Evolutionary conservation across 1,140 invertebrate genomes (phyloP), one percentile per base, ranked within the genome.

Genomic region (Aphidius gifuensis): DNA sequence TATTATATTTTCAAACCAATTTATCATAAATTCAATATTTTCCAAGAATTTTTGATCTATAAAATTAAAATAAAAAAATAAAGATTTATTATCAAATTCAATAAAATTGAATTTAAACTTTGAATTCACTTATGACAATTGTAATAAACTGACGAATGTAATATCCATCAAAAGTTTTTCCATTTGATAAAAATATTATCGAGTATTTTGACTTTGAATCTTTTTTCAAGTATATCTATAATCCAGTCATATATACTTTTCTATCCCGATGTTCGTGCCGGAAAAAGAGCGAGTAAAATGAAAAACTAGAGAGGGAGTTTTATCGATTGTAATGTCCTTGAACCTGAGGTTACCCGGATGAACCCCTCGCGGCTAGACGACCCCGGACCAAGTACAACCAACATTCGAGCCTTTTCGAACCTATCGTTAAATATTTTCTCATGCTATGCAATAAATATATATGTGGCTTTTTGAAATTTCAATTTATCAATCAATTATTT

Each of bases 281-380:
- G 23, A 32, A 32, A 32, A 32, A 32, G 23, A 32, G 23, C 23
- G 4, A 32, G 23, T 58, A 57, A 38, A 48, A 5, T 50, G 39
- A 55, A 55, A 55, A 3, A 11, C 4, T n/a, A 48, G 49, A 16
- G 51, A 59, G 59, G 46, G 48, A 51, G 61, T 60, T 59, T 60
- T 66, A 66, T 66, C 64, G 64, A 66, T 60, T 60, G 64, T 16
- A 9, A 60, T 66, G 64, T 66, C 64, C 64, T 66, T 66, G 64
- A 66, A 66, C 64, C 64, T 66, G 64, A 66, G 4, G 60, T 60
- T 40, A 50, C 64, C 60, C 60, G 61, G 64, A 62, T 38, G 48
- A 62, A 59, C 64, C 64, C 59, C 64, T 60, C 64, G 58, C 57
- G 64, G 49, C 64, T 66, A 66, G 64, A 66, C 64, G 21, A 62